Evolutionary conservation across 2,888 invertebrate species (phyloP), one percentile per base, ranked within the genome.

Genomic region (Cephus nigrinus): DNA sequence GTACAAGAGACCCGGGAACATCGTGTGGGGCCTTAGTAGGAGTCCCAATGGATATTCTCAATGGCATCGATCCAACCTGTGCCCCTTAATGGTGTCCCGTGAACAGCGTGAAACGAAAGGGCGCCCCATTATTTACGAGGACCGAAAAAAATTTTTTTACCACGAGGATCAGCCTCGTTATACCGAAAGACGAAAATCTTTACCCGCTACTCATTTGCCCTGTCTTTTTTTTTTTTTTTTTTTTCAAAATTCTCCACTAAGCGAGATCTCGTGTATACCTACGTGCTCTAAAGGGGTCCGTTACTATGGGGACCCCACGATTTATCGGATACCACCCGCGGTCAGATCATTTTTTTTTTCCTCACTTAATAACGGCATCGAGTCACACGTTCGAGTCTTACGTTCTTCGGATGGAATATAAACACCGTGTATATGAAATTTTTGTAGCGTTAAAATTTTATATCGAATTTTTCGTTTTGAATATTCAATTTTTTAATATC

Each of bases 41-140:
- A 55, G 55, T 55, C 55, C 55, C 55, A 55, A 23, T 55, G 55
- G 55, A 55, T 55, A 55, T 55, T 55, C 55, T 55, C 55, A 55
- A 55, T 55, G 55, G 55, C 71, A 33, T 71, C 71, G 71, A 71
- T 71, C 30, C 71, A 33, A 71, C 33, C 31, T 31, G 71, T 32
- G 31, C 33, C 11, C 71, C 71, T 71, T 71, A 71, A 71, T 71
- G 71, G 71, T 71, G 71, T 71, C 71, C 30, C 71, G 30, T 71
- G 71, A 71, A 31, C 71, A 71, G 31, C 31, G 30, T 71, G 31
- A 71, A 33, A 11, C 71, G 15, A 23, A 71, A 71, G 23, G 33
- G 12, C 71, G 15, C 71, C 30, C 33, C 23, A 33, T 71, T 71
- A 71, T 71, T 71, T 71, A 71, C 33, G 71, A 33, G 71, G 71